phyloP scores from a whole-genome alignment of 92 coral and sea anemone genomes.

The Pocillopora meandrina region DNA sequence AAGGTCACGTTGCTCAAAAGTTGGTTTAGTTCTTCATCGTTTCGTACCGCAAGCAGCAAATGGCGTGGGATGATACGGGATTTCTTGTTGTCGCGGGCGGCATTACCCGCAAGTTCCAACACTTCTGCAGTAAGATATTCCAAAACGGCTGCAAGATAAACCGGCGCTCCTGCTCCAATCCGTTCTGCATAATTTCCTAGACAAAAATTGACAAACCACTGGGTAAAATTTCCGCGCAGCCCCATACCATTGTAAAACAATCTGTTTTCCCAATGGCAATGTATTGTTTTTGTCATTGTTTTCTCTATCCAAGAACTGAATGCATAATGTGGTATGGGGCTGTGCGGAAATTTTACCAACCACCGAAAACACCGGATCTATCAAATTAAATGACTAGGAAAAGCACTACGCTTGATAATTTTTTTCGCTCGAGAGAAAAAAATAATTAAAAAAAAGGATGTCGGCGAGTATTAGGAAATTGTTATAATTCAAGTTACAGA shows the following conservation, averaged over 20 bases:
- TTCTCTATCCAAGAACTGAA: too few relatives aligned
- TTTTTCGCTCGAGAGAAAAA: too few relatives aligned
- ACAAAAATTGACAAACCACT: background rate
- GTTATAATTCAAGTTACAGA: background rate
- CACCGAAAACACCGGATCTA: background rate
- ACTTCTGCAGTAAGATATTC: constrained; percentile 70
- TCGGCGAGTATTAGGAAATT: too few relatives aligned
- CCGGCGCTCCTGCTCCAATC: constrained; percentile 66
- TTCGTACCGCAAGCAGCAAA: constrained; percentile 67
- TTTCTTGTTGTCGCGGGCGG: constrained; percentile 72
- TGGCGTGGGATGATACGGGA: constrained; percentile 68
- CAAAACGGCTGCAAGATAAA: constrained; percentile 64
- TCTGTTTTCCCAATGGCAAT: too few relatives aligned
- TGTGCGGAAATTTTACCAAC: too few relatives aligned
- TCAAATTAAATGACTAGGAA: background rate
- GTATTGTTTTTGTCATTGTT: too few relatives aligned
- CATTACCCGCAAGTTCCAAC: constrained; percentile 66
- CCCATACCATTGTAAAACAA: too few relatives aligned
- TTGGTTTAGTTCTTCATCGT: constrained; percentile 66
- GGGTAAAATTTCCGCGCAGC: background rate
- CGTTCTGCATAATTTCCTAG: constrained; percentile 65
- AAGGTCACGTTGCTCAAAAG: constrained; percentile 64
- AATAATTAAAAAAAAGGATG: too few relatives aligned
- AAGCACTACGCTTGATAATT: too few relatives aligned
- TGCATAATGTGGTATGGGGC: too few relatives aligned